Conservation (phyloP, 1,140 invertebrate genomes). For the Tetramorium parvispinum region DNA sequence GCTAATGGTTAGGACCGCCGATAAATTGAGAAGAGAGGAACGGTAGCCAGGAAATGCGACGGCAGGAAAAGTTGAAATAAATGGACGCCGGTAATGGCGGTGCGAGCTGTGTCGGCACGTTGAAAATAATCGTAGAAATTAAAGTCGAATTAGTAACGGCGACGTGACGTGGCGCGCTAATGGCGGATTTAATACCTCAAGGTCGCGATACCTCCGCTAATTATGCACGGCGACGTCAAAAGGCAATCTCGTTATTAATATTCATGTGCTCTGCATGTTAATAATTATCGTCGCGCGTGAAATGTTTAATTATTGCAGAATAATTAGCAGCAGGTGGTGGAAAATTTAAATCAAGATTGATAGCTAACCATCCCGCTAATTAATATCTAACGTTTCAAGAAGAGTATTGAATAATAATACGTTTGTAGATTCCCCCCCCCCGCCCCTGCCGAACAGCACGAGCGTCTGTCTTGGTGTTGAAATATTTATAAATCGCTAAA, state of each 20-base stretch:
- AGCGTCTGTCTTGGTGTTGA: not conserved
- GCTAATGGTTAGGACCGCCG: constrained; percentile 59
- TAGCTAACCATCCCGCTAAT: constrained; percentile 33
- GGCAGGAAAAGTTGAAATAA: constrained; percentile 65
- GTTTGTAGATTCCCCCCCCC: not conserved
- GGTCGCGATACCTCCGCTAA: constrained; percentile 32
- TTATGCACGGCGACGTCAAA: constrained; percentile 28
- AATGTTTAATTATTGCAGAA: constrained; percentile 30
- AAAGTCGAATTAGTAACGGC: constrained; percentile 70
- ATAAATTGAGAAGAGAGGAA: constrained; percentile 63
- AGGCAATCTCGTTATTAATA: constrained; percentile 45
- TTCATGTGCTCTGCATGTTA: constrained; percentile 27
- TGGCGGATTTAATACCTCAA: constrained; percentile 49
- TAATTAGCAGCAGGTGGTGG: constrained; percentile 19
- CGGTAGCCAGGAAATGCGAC: constrained; percentile 58
- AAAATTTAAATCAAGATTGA: constrained; percentile 37
- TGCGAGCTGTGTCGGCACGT: constrained; percentile 34
- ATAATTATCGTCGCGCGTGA: constrained; percentile 45
- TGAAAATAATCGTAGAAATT: constrained; percentile 71
- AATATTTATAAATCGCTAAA: constrained; percentile 50
- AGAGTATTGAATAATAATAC: constrained; percentile 36
- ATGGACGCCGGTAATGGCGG: constrained; percentile 57
- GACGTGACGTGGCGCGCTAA: constrained; percentile 48
- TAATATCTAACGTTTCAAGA: constrained; percentile 24
- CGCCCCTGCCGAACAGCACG: not conserved